phyloP scores from a whole-genome alignment of 1,140 invertebrate species.

The Campoletis sonorensis region DNA sequence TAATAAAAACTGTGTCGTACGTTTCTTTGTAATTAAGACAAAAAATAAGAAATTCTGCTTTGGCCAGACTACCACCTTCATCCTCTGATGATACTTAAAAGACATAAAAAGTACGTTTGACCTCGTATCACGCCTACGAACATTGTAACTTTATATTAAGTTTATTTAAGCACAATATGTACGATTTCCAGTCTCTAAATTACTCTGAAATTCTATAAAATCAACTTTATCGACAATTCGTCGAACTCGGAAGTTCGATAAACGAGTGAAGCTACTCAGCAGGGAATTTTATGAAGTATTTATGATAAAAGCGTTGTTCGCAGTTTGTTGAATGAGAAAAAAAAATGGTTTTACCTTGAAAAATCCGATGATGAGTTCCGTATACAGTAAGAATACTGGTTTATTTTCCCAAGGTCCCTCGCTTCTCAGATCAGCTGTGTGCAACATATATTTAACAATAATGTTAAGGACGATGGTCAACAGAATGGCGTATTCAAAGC shows the following conservation, averaged over 20 bases:
- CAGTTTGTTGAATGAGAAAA: not conserved
- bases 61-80: too few relatives aligned
- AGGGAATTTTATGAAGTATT: not conserved
- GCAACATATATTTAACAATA: constrained; percentile 95
- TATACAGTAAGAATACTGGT: constrained; percentile 97
- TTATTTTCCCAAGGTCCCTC: constrained; percentile 99
- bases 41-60: too few relatives aligned
- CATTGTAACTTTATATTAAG: too few relatives aligned
- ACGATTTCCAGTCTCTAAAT: too few relatives aligned
- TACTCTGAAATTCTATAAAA: constrained; percentile 67
- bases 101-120: too few relatives aligned
- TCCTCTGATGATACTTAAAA: too few relatives aligned
- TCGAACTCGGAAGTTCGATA: too few relatives aligned
- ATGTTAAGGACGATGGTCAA: constrained; percentile 96
- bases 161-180: too few relatives aligned
- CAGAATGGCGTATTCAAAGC: constrained; percentile 99
- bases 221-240: not conserved
- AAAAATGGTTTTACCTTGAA: constrained; percentile 78
- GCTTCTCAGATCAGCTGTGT: constrained; percentile 95
- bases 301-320: not conserved
- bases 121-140: too few relatives aligned
- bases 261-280: not conserved
- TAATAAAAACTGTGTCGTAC: too few relatives aligned
- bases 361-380: constrained; percentile 95
- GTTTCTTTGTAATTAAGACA: too few relatives aligned